Base-by-base conservation (phyloP, 2,888 invertebrate genomes). In the Diaperis boleti region DNA sequence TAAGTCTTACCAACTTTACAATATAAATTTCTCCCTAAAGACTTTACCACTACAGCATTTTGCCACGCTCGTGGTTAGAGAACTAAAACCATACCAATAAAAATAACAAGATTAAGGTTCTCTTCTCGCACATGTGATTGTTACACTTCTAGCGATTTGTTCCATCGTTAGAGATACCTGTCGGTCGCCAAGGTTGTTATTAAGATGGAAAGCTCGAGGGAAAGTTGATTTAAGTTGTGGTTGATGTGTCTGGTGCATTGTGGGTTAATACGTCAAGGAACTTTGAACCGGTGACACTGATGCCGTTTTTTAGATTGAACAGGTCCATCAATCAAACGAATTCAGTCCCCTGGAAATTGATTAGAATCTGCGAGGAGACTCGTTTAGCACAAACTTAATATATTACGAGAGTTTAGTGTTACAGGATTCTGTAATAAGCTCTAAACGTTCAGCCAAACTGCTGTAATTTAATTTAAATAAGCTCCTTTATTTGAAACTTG, bases 191-290 rank as follows among this genome's bases (percentile, higher is more conserved):
- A 54, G 29, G 42, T 15, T 54, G 54, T 54, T 54, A 54, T 54
- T 54, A 54, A 54, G 54, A 54, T 42, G 54, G 54, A 54, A 54
- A 54, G 54, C 54, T 54, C 13, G 41, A 17, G 54, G 54, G 54
- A 54, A 54, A 54, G 54, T 54, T 42, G 54, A 42, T 33, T 49
- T 18, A 17, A 26, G 33, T 49, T 49, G 31, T 49, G 14, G 47
- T 29, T 14, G 29, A 47, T 6, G 8, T 47, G 29, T 47, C 33
- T 33, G 33, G 33, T 33, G 33, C 33, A 33, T 17, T 22, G 15
- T 47, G 18, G 47, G 47, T 47, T 47, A 47, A 47, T 47, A 31
- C 47, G 31, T 47, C 47, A 47, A 47, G 29, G 31, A 47, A 47
- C 47, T 29, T 47, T 26, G 47, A 20, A 47, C 47, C 29, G 31